Evolutionary conservation across 2,797 vertebrate genomes (phyloP).

Genomic region (Aselliscus stoliczkanus): DNA sequence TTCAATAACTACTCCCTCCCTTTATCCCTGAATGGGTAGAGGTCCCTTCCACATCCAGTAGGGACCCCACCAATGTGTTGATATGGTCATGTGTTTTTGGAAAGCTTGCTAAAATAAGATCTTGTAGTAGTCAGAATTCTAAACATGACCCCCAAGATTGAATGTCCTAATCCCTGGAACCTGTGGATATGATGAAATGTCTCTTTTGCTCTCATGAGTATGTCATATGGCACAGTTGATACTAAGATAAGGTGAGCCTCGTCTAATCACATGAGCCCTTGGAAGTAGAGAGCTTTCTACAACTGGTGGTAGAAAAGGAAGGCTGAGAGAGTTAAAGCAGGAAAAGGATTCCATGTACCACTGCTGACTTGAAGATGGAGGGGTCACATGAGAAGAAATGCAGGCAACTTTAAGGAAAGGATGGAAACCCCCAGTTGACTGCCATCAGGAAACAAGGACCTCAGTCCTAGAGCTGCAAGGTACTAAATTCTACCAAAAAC

Average conservation of each 20-base stretch:
- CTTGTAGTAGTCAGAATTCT: background rate
- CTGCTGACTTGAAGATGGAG: background rate
- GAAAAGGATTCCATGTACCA: background rate
- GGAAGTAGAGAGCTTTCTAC: background rate
- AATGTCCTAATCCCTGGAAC: background rate
- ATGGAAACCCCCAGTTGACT: background rate
- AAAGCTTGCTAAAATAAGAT: background rate
- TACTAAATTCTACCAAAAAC: background rate
- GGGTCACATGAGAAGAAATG: background rate
- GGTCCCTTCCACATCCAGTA: background rate
- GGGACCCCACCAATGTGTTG: background rate
- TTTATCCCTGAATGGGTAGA: background rate
- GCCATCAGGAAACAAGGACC: background rate
- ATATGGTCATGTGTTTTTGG: background rate
- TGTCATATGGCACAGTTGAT: background rate
- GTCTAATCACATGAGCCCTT: background rate
- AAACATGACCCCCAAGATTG: background rate
- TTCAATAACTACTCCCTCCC: background rate
- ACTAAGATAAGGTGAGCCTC: background rate
- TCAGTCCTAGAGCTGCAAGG: background rate
- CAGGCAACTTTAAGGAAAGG: background rate
- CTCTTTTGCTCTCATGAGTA: background rate
- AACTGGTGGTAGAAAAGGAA: background rate
- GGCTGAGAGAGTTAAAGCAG: background rate
- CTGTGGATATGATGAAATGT: background rate